These are phyloP conservation scores for Phyllotreta cruciferae DNA, from an alignment of 2,888 invertebrate genomes.

Conservation along the genomic window DNA sequence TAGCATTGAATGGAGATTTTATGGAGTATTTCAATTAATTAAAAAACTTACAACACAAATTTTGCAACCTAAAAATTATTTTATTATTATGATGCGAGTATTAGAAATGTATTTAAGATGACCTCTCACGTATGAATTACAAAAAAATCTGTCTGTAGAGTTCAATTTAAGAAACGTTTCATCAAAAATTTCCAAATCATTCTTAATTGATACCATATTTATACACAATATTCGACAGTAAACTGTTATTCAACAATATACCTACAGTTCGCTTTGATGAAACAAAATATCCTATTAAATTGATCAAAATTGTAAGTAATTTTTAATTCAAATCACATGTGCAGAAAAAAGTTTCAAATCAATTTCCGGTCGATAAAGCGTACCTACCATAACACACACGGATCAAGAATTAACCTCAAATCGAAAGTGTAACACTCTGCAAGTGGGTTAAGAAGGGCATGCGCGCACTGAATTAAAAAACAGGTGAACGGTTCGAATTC, in stretches of 20 bases:
- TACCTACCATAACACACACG: background rate
- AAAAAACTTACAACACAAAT: no score
- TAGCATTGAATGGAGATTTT: no score
- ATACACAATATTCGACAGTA: background rate
- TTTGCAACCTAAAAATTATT: no score
- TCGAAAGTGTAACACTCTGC: slow-evolving; percentile 33
- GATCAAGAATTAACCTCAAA: slow-evolving; percentile 31
- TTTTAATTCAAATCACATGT: slow-evolving; percentile 10
- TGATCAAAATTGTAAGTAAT: background rate
- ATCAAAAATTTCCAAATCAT: no score
- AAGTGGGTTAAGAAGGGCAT: slow-evolving; percentile 54
- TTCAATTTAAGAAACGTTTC: no score
- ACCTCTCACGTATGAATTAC: no score
- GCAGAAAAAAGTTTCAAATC: no score
- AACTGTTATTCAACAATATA: background rate
- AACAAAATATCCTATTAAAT: slow-evolving; percentile 3
- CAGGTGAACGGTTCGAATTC: slow-evolving; percentile 34
- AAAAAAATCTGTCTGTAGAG: no score
- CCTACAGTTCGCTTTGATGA: background rate
- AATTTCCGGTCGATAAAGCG: slow-evolving; percentile 19
- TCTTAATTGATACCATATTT: background rate
- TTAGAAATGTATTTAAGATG: no score
- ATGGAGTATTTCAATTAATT: no score
- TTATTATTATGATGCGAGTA: no score
- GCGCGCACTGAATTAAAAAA: slow-evolving; percentile 48